Conservation (phyloP, 2,888 invertebrate genomes). For the Pollenia angustigena region DNA sequence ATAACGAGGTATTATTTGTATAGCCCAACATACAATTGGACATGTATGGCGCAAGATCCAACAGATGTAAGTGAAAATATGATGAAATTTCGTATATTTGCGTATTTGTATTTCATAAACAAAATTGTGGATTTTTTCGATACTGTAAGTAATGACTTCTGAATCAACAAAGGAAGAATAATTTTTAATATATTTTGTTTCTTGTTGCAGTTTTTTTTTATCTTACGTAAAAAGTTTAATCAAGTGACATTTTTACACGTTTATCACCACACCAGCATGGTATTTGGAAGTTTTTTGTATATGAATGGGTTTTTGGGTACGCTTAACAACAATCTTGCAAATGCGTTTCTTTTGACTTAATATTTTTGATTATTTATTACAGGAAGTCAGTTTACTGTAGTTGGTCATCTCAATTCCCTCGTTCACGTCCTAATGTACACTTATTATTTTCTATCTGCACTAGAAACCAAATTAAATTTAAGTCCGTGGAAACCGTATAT, state of each 20-base stretch:
- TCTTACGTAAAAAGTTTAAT: constrained; percentile 90
- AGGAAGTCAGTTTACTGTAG: constrained; percentile 88
- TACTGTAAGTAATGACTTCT: constrained; percentile 19
- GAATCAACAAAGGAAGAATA: too few relatives aligned
- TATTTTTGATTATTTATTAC: constrained; percentile 74
- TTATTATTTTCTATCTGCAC: constrained; percentile 89
- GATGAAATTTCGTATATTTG: not conserved
- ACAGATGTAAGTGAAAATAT: not conserved
- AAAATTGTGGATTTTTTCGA: constrained; percentile 25
- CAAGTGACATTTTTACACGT: constrained; percentile 92
- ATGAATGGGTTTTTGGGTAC: constrained; percentile 85
- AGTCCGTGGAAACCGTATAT: constrained; percentile 92
- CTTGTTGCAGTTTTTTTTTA: constrained; percentile 86
- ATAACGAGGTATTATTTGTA: constrained; percentile 3
- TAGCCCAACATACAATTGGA: constrained; percentile 20
- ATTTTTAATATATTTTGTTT: not conserved
- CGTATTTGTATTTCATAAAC: constrained; percentile 24
- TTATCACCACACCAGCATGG: constrained; percentile 92
- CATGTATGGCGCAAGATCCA: constrained; percentile 4
- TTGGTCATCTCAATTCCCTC: constrained; percentile 89
- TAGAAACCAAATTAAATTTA: constrained; percentile 88
- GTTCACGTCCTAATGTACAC: constrained; percentile 92
- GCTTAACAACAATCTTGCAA: too few relatives aligned
- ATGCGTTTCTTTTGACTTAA: too few relatives aligned
- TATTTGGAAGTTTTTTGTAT: constrained; percentile 87